Evolutionary conservation across 2,797 vertebrate genomes (phyloP).

Genomic region (Delichon dasypus): DNA sequence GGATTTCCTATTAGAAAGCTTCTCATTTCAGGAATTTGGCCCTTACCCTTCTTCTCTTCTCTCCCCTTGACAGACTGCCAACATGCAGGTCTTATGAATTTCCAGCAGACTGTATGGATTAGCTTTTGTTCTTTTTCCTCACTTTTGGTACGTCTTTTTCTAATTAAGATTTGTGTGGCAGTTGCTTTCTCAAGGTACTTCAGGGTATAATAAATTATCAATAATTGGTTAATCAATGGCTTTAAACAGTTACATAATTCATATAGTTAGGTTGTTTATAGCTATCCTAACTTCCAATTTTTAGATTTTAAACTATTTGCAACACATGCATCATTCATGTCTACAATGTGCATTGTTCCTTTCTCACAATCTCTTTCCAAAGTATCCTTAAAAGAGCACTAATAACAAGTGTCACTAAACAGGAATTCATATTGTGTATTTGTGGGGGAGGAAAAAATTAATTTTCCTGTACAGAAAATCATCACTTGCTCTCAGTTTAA

Average conservation of each 20-base stretch:
- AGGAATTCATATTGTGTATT: background rate
- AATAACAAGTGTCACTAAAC: background rate
- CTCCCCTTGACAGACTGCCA: background rate
- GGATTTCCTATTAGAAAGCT: background rate
- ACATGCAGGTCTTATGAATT: background rate
- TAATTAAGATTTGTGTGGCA: background rate
- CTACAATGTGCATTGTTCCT: background rate
- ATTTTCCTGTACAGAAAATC: background rate
- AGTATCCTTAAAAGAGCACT: background rate
- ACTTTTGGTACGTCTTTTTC: background rate
- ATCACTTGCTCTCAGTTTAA: background rate
- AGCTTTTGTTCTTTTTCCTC: background rate
- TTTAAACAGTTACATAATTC: background rate
- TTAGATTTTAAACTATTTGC: background rate
- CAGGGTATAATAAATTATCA: background rate
- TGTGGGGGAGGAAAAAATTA: background rate
- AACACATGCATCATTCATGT: fast-evolving
- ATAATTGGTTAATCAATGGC: background rate
- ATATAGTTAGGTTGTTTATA: background rate
- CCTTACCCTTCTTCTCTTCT: background rate
- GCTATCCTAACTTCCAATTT: background rate
- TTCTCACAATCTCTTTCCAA: background rate
- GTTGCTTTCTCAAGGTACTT: background rate
- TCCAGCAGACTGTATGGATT: background rate
- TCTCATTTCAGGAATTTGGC: background rate